A percentile compares a stretch with the other conserved stretches of the same genome.
Evolutionary conservation across 1,140 invertebrate genomes (phyloP).

Genomic region (Brachionus koreanus): DNA sequence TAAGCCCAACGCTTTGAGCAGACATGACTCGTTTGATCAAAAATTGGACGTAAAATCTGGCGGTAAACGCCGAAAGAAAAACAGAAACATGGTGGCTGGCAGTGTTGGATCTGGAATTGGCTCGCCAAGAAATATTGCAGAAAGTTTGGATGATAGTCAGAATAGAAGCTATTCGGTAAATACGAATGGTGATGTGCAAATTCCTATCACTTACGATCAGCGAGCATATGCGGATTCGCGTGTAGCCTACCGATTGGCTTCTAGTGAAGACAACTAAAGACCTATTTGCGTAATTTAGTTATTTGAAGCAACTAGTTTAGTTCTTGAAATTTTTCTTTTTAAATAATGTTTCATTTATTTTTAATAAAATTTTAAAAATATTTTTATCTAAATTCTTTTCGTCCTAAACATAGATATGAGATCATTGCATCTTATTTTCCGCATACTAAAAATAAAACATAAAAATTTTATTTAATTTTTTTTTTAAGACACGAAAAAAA

Average conservation of each 20-base stretch:
- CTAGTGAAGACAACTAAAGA: neutral
- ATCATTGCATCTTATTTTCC: neutral
- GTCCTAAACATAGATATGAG: neutral
- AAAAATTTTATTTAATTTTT: neutral
- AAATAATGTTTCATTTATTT: neutral
- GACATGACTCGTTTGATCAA: conserved; percentile 40
- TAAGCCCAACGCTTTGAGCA: neutral
- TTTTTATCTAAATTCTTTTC: neutral
- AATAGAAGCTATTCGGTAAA: conserved; percentile 4
- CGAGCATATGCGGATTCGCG: neutral
- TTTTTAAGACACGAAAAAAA: neutral
- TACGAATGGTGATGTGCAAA: conserved; percentile 31
- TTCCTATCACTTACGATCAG: conserved; percentile 21
- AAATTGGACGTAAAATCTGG: conserved; percentile 11
- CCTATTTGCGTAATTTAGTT: neutral
- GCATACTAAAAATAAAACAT: neutral
- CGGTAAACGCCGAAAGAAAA: conserved; percentile 24
- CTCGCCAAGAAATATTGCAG: conserved; percentile 26
- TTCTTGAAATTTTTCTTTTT: neutral
- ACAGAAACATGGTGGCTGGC: conserved; percentile 1
- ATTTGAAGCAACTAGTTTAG: neutral
- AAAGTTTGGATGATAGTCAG: neutral
- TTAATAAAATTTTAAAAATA: neutral
- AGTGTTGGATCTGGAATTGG: conserved; percentile 14
- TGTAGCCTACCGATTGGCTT: neutral